Evolutionary conservation across 2,113 vertebrate genomes (phyloP), one percentile per base, ranked within the genome.

Genomic region (Sebastes schlegelii): DNA sequence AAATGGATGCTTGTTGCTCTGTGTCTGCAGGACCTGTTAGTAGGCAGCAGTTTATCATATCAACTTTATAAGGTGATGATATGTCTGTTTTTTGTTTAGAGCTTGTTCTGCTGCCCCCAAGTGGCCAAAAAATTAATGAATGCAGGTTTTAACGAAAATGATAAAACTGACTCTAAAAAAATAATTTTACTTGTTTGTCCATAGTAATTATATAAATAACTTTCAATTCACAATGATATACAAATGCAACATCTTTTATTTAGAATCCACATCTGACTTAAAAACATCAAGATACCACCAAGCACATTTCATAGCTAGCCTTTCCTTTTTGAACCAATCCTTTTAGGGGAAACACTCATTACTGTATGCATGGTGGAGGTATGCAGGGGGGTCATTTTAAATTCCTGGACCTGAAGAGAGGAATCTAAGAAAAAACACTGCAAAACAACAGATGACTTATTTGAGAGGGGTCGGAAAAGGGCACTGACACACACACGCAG

Each of bases 321-420:
- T 70, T 34, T 76, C 12, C 42, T 74, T 48, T 79, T 42, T 81
- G 66, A 93, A 87, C 80, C 75, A 8, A 11, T 83, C 89, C 92
- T 91, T 92, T 74, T 89, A 91, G 78, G 92, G 91, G 45, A 87
- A 92, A 76, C 43, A 10, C 51, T 19, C 64, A 58, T 73, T 78
- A 77, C 65, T 60, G 11, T 6, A 71, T 45, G 58, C 21, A 71
- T 26, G 26, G 45, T 62, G 75, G 63, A 82, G 77, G 49, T 79
- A 87, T 82, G 86, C 67, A 85, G 71, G 68, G 23, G 40, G 60
- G 45, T 68, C 58, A 77, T 81, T 55, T 67, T 34, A 16, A 40
- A 88, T 86, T 91, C 64, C 76, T 81, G 70, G 61, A 79, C 48
- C 45, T 84, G 60, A 86, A 63, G 26, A 74, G 42, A 67, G 21